Percentiles rank a stretch among this genome's conserved stretches.
phyloP scores from a whole-genome alignment of 92 coral and sea anemone genomes.

The Umimayanthus kanabou region DNA sequence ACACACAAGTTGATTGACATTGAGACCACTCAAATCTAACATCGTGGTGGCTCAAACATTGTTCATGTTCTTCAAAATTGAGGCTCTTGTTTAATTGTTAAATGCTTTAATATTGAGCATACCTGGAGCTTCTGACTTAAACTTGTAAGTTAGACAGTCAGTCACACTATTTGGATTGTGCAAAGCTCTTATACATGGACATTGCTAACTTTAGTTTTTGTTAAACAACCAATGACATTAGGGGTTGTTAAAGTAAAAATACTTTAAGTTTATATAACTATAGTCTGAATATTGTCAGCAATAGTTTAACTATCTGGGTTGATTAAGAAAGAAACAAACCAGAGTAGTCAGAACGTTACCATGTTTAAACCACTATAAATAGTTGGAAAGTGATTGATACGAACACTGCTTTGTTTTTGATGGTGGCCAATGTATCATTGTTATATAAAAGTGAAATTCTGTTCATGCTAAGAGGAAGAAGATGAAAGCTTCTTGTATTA shows the following conservation, averaged over 20 bases:
- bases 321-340: neutral
- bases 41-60: conserved; percentile 14
- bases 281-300: neutral
- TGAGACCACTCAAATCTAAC: conserved; percentile 23
- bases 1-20: conserved; percentile 49
- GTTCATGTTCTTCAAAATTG: conserved; percentile 18
- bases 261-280: neutral
- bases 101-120: neutral
- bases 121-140: neutral
- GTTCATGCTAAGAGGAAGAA: neutral
- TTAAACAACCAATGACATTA: neutral
- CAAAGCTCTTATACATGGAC: conserved; percentile 11
- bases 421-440: neutral
- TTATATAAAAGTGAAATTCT: neutral
- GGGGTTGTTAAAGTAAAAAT: neutral
- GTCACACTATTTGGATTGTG: neutral
- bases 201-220: conserved; percentile 15
- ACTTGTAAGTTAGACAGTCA: neutral
- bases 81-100: conserved; percentile 7
- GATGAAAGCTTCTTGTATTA: neutral
- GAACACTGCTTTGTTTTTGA: neutral
- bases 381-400: neutral
- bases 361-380: neutral
- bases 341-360: neutral
- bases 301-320: conserved; percentile 3